Percentiles rank a stretch among this genome's conserved stretches.
Evolutionary conservation across 2,113 vertebrate species (phyloP).

Genomic region (Dromiciops gliroides): DNA sequence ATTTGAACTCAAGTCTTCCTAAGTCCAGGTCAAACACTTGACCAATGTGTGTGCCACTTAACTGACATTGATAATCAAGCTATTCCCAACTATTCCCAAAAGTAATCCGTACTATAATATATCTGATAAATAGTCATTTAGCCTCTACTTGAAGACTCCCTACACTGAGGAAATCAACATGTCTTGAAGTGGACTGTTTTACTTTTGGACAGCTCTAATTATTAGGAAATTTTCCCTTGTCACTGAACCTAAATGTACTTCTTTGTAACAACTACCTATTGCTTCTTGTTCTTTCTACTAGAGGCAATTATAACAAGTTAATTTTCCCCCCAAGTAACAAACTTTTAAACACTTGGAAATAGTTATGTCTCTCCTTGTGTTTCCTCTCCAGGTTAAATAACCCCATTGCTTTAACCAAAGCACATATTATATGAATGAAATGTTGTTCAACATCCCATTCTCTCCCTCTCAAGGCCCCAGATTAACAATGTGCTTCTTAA

Average conservation of each 20-base stretch:
- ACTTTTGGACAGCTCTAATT: background rate
- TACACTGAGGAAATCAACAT: background rate
- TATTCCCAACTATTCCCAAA: background rate
- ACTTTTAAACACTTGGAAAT: background rate
- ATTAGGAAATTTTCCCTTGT: background rate
- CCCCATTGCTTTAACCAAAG: background rate
- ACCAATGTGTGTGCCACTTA: background rate
- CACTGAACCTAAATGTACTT: background rate
- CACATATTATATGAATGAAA: background rate
- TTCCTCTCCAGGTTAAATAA: background rate
- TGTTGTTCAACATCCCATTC: background rate
- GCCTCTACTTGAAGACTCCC: background rate
- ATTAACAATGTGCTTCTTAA: background rate
- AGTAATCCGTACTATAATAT: background rate
- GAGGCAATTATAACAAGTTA: background rate
- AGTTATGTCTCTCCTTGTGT: background rate
- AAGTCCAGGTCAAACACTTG: background rate
- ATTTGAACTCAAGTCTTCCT: background rate
- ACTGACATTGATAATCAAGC: background rate
- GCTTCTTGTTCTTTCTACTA: background rate
- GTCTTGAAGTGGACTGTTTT: background rate
- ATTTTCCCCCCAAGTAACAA: background rate
- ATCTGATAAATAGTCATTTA: background rate
- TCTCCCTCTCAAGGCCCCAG: background rate
- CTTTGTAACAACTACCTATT: background rate